Conservation (phyloP, 1,140 invertebrate genomes). For the Drosophila lini region DNA sequence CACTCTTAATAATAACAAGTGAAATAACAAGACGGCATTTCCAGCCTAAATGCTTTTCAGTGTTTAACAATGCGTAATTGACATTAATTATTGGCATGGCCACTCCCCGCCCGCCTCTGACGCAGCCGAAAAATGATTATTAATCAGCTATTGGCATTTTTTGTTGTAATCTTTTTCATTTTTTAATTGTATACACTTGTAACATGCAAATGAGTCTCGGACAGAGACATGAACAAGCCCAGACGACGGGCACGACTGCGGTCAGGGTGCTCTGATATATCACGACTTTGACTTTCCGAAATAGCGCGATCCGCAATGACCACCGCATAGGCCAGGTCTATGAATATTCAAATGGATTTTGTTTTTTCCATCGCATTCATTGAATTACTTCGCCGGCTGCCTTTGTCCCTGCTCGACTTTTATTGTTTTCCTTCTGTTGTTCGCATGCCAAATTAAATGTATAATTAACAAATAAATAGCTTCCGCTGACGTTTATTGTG, state of each 20-base stretch:
- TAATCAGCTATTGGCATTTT: slow-evolving; percentile 52
- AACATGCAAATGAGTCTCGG: slow-evolving; percentile 69
- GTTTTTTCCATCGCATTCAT: slow-evolving; percentile 46
- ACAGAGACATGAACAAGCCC: slow-evolving; percentile 43
- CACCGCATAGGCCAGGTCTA: slow-evolving; percentile 24
- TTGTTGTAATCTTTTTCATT: slow-evolving; percentile 30
- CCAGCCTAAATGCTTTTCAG: slow-evolving; percentile 67
- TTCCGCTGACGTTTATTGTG: slow-evolving; percentile 76
- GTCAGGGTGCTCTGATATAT: slow-evolving; percentile 52
- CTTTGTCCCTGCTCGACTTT: slow-evolving; percentile 29
- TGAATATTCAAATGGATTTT: slow-evolving; percentile 65
- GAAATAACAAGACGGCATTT: slow-evolving; percentile 20
- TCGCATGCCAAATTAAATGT: slow-evolving; percentile 74
- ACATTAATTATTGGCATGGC: slow-evolving; percentile 61
- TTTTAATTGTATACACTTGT: slow-evolving; percentile 79
- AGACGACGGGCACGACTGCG: slow-evolving; percentile 20
- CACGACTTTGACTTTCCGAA: slow-evolving; percentile 64
- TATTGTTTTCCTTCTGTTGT: slow-evolving; percentile 48
- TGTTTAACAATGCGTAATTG: slow-evolving; percentile 71
- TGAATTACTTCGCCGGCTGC: slow-evolving; percentile 20
- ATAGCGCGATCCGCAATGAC: slow-evolving; percentile 31
- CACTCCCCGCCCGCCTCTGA: slow-evolving; percentile 26
- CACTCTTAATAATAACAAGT: not conserved
- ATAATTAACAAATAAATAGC: slow-evolving; percentile 80
- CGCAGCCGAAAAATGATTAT: slow-evolving; percentile 44